Percentiles rank a stretch among this genome's conserved stretches.
Conservation (phyloP, 92 coral and sea anemone genomes). For the Scolanthus callimorphus region DNA sequence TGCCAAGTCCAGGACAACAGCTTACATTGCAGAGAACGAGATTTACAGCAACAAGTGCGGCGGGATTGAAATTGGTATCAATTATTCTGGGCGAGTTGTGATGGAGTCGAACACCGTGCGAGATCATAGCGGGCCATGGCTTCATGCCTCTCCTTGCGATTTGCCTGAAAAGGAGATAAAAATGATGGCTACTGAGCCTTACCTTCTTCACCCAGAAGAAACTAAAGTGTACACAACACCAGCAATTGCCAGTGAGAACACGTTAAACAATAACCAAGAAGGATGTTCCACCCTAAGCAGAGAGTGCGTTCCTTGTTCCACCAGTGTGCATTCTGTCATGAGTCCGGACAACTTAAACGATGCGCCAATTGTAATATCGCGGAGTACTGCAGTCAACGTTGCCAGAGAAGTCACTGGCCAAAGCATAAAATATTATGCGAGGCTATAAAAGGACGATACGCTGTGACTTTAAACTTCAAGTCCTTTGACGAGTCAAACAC, state of each 20-base stretch:
- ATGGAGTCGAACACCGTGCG: slow-evolving; percentile 49
- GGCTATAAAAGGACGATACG: slow-evolving; percentile 29
- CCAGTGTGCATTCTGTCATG: slow-evolving; percentile 56
- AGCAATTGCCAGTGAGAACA: slow-evolving; percentile 28
- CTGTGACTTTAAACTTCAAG: slow-evolving; percentile 30
- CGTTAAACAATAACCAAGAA: slow-evolving; percentile 34
- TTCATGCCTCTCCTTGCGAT: neutral
- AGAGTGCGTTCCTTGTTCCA: neutral
- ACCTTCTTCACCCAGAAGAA: neutral
- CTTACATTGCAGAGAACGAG: slow-evolving; percentile 35
- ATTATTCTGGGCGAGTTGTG: slow-evolving; percentile 39
- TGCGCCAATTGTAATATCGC: slow-evolving; percentile 56
- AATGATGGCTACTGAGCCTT: accelerated
- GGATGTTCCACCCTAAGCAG: slow-evolving; percentile 43
- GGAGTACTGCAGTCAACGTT: slow-evolving; percentile 45
- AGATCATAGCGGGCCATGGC: slow-evolving; percentile 69
- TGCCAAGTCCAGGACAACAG: slow-evolving; percentile 30
- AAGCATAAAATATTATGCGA: slow-evolving; percentile 48
- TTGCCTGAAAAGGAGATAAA: neutral
- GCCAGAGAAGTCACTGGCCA: slow-evolving; percentile 47
- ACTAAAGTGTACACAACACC: slow-evolving; percentile 15
- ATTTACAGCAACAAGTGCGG: slow-evolving; percentile 71
- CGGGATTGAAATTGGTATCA: slow-evolving; percentile 50
- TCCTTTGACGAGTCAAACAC: neutral
- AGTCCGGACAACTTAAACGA: slow-evolving; percentile 8